Percentiles rank a stretch among this genome's conserved stretches.
Evolutionary conservation across 92 coral and sea anemone genomes (phyloP).

Genomic region (Zoanthus sansibaricus): DNA sequence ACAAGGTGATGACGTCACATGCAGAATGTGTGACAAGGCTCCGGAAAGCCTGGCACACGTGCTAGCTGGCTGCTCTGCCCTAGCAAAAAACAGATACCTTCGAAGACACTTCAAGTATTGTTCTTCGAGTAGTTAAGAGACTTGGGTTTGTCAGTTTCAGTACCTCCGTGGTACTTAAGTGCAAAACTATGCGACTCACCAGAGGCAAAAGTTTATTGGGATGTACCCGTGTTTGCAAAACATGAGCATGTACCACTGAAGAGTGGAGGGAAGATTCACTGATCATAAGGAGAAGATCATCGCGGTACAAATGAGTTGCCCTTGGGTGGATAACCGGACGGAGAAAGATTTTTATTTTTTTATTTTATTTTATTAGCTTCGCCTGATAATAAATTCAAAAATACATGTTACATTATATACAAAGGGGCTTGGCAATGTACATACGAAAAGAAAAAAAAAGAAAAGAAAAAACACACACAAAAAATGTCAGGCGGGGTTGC

Average conservation of each 20-base stretch:
- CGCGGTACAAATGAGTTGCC: too few relatives aligned
- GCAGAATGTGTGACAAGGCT: slow-evolving; percentile 9
- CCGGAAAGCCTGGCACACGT: neutral
- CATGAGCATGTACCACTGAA: neutral
- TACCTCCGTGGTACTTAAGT: too few relatives aligned
- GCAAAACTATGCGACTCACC: neutral
- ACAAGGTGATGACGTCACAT: neutral
- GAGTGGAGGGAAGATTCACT: neutral
- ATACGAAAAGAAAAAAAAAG: too few relatives aligned
- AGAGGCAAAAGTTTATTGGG: neutral
- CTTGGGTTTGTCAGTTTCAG: neutral
- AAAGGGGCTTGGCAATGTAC: too few relatives aligned
- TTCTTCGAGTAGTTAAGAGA: neutral
- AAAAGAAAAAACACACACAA: too few relatives aligned
- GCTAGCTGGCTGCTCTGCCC: slow-evolving; percentile 2
- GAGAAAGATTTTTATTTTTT: too few relatives aligned
- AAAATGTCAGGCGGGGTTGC: too few relatives aligned
- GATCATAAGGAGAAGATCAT: neutral
- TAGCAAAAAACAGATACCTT: neutral
- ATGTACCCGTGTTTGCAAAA: neutral
- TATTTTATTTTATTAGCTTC: too few relatives aligned
- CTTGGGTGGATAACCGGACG: neutral
- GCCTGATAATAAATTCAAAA: too few relatives aligned
- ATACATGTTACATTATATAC: too few relatives aligned
- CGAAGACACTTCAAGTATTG: neutral